A percentile compares a stretch with the other conserved stretches of the same genome.
phyloP scores from a whole-genome alignment of 2,888 invertebrate genomes.

The Sarcophaga variegata region DNA sequence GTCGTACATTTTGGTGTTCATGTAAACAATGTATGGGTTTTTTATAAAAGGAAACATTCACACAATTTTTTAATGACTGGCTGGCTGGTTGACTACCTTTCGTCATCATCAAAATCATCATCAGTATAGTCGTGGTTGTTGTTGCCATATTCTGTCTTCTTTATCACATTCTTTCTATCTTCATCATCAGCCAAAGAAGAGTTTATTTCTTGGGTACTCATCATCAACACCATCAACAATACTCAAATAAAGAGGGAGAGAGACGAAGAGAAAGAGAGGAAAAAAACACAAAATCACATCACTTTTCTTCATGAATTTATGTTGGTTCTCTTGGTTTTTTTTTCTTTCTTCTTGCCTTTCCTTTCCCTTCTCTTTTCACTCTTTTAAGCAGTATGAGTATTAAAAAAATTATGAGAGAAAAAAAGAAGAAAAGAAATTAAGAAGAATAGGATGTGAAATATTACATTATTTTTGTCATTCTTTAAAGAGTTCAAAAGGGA shows the following conservation, averaged over 20 bases:
- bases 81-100: conserved; percentile 49
- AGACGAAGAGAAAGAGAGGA: conserved; percentile 8
- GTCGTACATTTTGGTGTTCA: neutral
- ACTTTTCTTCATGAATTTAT: conserved; percentile 48
- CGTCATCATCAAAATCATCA: conserved; percentile 38
- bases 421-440: neutral
- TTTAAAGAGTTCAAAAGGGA: neutral
- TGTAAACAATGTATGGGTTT: conserved; percentile 38
- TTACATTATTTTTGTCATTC: conserved; percentile 22
- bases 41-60: conserved; percentile 24
- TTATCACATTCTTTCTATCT: neutral
- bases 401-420: neutral
- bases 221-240: conserved; percentile 27
- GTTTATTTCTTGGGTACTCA: conserved; percentile 22
- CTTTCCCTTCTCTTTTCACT: too few species aligned
- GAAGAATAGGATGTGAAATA: conserved; percentile 7
- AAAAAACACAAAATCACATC: conserved; percentile 40
- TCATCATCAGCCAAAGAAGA: conserved; percentile 13
- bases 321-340: conserved; percentile 27
- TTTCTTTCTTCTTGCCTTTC: too few species aligned
- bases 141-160: neutral
- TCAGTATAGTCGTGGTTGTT: conserved; percentile 1
- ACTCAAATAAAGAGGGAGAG: neutral
- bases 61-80: conserved; percentile 41
- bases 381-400: neutral